A percentile compares a stretch with the other conserved stretches of the same genome.
Conservation (phyloP, 2,113 vertebrate genomes). For the Stercorarius parasiticus region DNA sequence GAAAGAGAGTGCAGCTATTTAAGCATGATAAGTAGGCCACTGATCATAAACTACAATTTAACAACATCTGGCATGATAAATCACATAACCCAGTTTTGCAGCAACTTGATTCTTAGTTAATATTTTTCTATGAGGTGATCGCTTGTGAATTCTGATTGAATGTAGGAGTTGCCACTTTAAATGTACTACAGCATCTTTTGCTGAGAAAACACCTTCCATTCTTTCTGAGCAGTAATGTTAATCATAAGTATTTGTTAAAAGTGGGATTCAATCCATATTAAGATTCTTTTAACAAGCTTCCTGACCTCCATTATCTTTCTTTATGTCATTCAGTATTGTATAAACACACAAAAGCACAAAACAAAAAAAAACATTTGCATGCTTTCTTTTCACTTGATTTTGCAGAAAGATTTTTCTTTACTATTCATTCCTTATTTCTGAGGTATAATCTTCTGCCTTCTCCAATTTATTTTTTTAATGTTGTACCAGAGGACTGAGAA, state of each 20-base stretch:
- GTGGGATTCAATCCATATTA: background rate
- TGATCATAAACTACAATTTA: constrained; percentile 28
- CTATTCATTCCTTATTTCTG: background rate
- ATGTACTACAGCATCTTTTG: background rate
- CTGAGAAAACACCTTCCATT: background rate
- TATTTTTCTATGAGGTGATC: background rate
- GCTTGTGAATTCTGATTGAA: constrained; percentile 32
- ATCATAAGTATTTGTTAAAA: background rate
- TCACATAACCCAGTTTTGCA: constrained; percentile 1
- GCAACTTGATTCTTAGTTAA: background rate
- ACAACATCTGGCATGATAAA: constrained; percentile 34
- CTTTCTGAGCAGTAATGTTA: background rate
- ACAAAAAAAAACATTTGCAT: background rate
- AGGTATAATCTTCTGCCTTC: background rate
- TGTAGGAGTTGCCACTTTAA: background rate
- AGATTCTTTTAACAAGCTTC: background rate
- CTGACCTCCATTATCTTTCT: background rate
- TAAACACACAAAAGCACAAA: background rate
- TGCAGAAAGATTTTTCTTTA: background rate
- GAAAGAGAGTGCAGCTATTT: constrained; percentile 23
- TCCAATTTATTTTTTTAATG: background rate
- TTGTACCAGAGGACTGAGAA: background rate
- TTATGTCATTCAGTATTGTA: background rate
- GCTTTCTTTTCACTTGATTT: background rate
- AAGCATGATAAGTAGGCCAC: constrained; percentile 35